A percentile compares a stretch with the other conserved stretches of the same genome.
These are phyloP conservation scores for Paraplagusia blochii DNA, from an alignment of 2,113 vertebrate genomes.

Conservation along the genomic window DNA sequence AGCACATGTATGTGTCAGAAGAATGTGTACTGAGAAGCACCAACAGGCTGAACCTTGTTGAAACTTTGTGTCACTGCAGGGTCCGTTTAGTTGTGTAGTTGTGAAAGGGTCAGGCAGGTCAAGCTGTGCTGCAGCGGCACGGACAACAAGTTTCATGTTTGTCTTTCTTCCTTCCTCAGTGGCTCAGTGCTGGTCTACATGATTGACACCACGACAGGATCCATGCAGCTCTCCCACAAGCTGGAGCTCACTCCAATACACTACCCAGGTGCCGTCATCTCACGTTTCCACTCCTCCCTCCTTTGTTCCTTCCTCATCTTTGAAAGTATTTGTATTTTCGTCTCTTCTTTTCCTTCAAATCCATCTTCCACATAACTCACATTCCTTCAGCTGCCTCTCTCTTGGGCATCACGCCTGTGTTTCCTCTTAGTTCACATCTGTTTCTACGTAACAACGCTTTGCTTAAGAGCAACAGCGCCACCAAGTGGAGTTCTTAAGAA, in stretches of 20 bases:
- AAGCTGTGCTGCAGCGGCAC: neutral
- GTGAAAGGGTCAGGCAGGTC: neutral
- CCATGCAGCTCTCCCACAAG: slow-evolving; percentile 96
- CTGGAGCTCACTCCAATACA: slow-evolving; percentile 97
- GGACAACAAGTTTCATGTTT: neutral
- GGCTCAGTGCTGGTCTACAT: slow-evolving; percentile 95
- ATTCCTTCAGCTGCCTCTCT: slow-evolving; percentile 17
- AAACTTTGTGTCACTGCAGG: slow-evolving; percentile 2
- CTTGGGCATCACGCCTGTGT: slow-evolving; percentile 9
- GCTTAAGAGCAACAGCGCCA: slow-evolving; percentile 30
- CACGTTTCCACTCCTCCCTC: neutral
- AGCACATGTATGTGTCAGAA: neutral
- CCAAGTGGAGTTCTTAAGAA: slow-evolving; percentile 29
- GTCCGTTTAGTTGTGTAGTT: neutral
- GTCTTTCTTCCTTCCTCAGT: slow-evolving; percentile 69
- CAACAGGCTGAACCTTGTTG: slow-evolving; percentile 1
- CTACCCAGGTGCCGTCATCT: slow-evolving; percentile 86
- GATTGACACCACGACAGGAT: slow-evolving; percentile 90
- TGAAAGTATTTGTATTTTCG: neutral
- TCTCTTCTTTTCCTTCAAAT: neutral
- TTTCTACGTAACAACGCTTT: neutral
- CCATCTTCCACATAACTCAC: slow-evolving; percentile 4
- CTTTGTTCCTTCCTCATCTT: neutral
- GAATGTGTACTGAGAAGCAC: neutral
- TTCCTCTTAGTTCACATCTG: slow-evolving; percentile 13